Percentiles rank a stretch among this genome's conserved stretches.
Evolutionary conservation across 2,797 vertebrate species (phyloP).

Genomic region (Ambastaia sidthimunki): DNA sequence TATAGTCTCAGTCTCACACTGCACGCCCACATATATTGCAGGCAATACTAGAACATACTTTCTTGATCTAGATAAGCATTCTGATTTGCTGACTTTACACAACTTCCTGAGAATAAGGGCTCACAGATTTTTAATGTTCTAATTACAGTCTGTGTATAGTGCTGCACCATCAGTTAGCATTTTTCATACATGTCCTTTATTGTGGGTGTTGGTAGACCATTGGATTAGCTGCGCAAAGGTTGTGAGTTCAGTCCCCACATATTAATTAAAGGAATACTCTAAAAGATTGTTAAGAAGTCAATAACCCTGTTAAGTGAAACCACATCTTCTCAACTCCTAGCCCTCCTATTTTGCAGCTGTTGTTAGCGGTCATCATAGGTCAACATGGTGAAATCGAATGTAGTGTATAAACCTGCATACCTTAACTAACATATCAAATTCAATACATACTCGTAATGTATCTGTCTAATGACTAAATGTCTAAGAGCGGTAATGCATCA

Average conservation of each 20-base stretch:
- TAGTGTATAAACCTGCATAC: not conserved
- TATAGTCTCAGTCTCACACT: not conserved
- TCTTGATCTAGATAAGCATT: not conserved
- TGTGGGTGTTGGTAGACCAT: not conserved
- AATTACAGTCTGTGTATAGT: not conserved
- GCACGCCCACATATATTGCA: not conserved
- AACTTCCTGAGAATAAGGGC: not conserved
- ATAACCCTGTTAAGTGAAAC: too few species aligned
- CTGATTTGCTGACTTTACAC: not conserved
- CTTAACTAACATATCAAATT: not conserved
- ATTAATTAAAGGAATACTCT: too few species aligned
- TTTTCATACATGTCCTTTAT: not conserved
- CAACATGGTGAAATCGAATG: too few species aligned
- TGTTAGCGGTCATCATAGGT: too few species aligned
- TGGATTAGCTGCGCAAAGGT: too few species aligned
- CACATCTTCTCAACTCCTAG: too few species aligned
- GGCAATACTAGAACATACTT: not conserved
- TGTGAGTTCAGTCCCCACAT: too few species aligned
- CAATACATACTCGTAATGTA: not conserved
- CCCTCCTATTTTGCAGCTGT: too few species aligned
- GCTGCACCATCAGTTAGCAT: not conserved
- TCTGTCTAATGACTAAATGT: not conserved
- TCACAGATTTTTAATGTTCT: not conserved
- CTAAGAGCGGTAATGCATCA: conserved; percentile 2
- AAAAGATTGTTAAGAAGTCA: too few species aligned